phyloP scores from a whole-genome alignment of 2,888 invertebrate species.

The Tethea ocularis region DNA sequence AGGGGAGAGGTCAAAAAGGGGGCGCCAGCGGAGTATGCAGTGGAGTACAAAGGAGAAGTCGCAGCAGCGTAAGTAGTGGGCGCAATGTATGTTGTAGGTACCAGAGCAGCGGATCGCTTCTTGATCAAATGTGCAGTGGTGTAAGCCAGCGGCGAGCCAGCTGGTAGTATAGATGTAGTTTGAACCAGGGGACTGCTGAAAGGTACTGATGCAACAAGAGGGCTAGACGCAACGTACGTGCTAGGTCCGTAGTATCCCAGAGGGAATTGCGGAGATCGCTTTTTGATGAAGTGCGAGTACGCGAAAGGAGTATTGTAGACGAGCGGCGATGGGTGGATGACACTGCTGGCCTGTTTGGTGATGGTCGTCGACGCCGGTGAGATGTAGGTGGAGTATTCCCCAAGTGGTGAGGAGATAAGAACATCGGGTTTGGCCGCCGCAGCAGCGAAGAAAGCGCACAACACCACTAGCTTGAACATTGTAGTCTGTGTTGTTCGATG shows the following conservation, averaged over 20 bases:
- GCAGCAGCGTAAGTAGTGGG: conserved; percentile 44
- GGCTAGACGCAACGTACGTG: conserved; percentile 27
- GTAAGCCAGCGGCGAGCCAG: conserved; percentile 34
- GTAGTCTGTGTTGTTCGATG: conserved; percentile 72
- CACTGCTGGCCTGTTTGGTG: conserved; percentile 68
- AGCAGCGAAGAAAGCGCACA: conserved; percentile 84
- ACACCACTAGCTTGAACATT: conserved; percentile 82
- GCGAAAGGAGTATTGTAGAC: conserved; percentile 51
- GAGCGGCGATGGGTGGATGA: conserved; percentile 70
- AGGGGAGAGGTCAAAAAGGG: conserved; percentile 18
- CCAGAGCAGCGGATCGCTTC: conserved; percentile 52
- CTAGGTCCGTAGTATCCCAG: conserved; percentile 34
- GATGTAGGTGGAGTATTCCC: conserved; percentile 49
- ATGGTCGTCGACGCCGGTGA: conserved; percentile 63
- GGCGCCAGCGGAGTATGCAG: conserved; percentile 49
- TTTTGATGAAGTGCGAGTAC: conserved; percentile 60
- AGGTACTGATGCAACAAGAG: conserved; percentile 22
- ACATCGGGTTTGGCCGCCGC: conserved; percentile 72
- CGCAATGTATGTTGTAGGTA: conserved; percentile 35
- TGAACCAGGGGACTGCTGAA: conserved; percentile 23
- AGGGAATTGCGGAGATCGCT: conserved; percentile 38
- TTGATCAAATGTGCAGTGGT: conserved; percentile 58
- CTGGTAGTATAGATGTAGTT: conserved; percentile 29
- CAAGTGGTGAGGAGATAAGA: conserved; percentile 26
- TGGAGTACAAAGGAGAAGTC: conserved; percentile 42